Conservation (phyloP, 2,888 invertebrate genomes). For the Lycia hirtaria region DNA sequence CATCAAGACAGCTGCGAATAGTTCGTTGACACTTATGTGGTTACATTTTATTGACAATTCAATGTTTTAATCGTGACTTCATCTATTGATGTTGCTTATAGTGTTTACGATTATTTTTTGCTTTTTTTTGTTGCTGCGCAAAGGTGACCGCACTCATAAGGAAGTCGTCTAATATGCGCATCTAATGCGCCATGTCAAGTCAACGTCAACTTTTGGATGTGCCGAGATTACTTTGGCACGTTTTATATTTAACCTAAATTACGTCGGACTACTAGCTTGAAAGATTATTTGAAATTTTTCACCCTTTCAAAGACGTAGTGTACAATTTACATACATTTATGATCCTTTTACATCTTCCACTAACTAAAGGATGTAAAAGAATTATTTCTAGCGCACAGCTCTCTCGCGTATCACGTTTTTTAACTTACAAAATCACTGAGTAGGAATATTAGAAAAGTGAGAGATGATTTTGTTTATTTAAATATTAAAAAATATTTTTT, state of each 20-base stretch:
- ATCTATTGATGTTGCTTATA: slow-evolving; percentile 14
- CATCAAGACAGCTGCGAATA: slow-evolving; percentile 26
- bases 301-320: too few relatives aligned
- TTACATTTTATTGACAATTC: slow-evolving; percentile 18
- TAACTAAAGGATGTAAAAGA: too few relatives aligned
- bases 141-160: slow-evolving; percentile 32
- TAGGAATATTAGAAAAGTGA: too few relatives aligned
- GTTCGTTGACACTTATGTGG: slow-evolving; percentile 20
- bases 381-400: too few relatives aligned
- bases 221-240: slow-evolving; percentile 2
- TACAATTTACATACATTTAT: too few relatives aligned
- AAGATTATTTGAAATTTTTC: too few relatives aligned
- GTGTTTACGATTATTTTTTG: slow-evolving; percentile 22
- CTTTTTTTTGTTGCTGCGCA: slow-evolving; percentile 24
- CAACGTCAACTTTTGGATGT: slow-evolving; percentile 13
- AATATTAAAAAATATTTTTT: too few relatives aligned
- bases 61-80: slow-evolving; percentile 25
- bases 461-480: too few relatives aligned
- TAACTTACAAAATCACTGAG: too few relatives aligned
- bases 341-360: too few relatives aligned
- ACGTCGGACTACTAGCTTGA: neutral
- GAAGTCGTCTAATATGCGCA: slow-evolving; percentile 29
- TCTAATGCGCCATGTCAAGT: slow-evolving; percentile 21
- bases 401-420: too few relatives aligned
- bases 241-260: neutral